Conservation (phyloP, 2,113 vertebrate genomes). For the Silurus glanis region DNA sequence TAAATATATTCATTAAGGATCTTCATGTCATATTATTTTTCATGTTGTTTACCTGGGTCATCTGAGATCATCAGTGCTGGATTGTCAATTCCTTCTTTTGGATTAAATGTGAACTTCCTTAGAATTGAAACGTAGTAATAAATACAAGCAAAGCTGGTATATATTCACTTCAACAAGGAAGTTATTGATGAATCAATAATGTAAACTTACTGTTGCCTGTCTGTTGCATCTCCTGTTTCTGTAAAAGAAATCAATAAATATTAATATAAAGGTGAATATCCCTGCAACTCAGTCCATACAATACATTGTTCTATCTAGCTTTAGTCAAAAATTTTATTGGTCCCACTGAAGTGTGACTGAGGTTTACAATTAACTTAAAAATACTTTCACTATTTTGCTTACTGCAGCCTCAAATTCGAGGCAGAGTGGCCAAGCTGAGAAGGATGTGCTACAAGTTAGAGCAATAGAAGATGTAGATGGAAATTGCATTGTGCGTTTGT, state of each 20-base stretch:
- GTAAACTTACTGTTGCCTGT: constrained; percentile 59
- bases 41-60: constrained; percentile 76
- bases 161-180: background rate
- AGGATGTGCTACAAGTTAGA: too few relatives aligned
- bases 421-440: too few relatives aligned
- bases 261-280: background rate
- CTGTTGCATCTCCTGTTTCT: constrained; percentile 55
- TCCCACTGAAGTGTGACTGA: background rate
- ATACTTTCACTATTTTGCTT: background rate
- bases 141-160: background rate
- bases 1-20: background rate
- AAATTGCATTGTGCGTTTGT: too few relatives aligned
- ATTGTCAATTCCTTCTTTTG: constrained; percentile 93
- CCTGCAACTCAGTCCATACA: background rate
- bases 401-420: background rate
- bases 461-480: too few relatives aligned
- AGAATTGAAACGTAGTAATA: constrained; percentile 40
- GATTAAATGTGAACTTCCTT: constrained; percentile 91
- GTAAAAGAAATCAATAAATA: background rate
- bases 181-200: background rate
- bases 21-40: background rate
- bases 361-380: constrained; percentile 8
- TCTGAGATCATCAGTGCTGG: constrained; percentile 86
- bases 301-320: background rate
- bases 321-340: background rate